Evolutionary conservation across 2,113 vertebrate genomes (phyloP), one percentile per base, ranked within the genome.

Genomic region (Axis porcinus): DNA sequence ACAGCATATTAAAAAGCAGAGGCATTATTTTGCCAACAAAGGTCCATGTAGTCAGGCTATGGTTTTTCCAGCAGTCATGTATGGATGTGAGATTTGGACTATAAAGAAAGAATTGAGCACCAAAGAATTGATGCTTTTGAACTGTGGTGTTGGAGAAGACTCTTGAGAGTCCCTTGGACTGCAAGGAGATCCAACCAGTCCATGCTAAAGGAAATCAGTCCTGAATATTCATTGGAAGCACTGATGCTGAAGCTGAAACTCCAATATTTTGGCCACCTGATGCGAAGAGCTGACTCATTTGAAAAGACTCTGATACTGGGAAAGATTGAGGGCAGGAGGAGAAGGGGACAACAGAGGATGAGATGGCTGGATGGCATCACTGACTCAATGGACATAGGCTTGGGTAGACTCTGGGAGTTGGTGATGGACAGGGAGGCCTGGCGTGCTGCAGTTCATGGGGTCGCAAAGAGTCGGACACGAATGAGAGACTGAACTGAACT

Each of bases 361-460:
- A 70, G n/a, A 19, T 70, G n/a, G 21, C 36, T 3, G n/a, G n/a
- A 21, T 36, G 9, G 19, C n/a, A 36, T 70, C 64, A 70, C 17
- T 2, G 2, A 70, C n/a, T 70, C 64, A 70, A 70, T 36, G n/a
- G 64, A 70, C n/a, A 70, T 36, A 19, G 21, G 64, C 36, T 36
- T 70, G n/a, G 36, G n/a, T 2, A 21, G 17, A n/a, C n/a, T 70
- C 64, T 0, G 0, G 64, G 9, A 36, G 64, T n/a, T 23, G 10
- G n/a, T 70, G 67, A 70, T 70, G 10, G 9, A 23, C 67, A 36
- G 5, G 67, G 19, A 40, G 23, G 5, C 19, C 19, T 40, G n/a
- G 67, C 2, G 0, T 70, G n/a, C n/a, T 36, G n/a, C n/a, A 6
- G 19, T 70, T n/a, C 10, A 8, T 0, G 0, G n/a, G 21, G 64